phyloP scores from a whole-genome alignment of 2,888 invertebrate species.

The Globia sparganii region DNA sequence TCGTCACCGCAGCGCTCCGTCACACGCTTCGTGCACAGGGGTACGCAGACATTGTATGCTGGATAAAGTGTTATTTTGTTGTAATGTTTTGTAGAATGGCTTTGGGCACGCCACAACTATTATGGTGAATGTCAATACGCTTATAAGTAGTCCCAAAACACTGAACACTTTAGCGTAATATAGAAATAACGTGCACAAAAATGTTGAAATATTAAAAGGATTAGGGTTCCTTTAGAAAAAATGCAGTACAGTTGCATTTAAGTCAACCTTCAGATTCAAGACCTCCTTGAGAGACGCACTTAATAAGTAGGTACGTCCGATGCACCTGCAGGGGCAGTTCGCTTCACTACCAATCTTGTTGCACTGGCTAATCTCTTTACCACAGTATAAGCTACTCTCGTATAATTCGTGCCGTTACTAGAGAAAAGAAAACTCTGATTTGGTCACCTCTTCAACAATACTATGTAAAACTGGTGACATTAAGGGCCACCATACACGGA shows the following conservation, averaged over 20 bases:
- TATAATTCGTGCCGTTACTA: neutral
- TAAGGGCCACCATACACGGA: too few relatives aligned
- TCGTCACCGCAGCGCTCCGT: conserved; percentile 62
- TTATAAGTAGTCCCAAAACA: neutral
- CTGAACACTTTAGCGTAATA: neutral
- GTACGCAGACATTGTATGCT: conserved; percentile 14
- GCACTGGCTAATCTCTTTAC: too few relatives aligned
- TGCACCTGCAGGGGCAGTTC: neutral
- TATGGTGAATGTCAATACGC: neutral
- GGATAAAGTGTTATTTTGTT: neutral
- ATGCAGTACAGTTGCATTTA: neutral
- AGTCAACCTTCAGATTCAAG: neutral
- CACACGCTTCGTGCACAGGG: conserved; percentile 56
- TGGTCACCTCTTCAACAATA: too few relatives aligned
- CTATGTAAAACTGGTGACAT: neutral
- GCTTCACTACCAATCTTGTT: neutral
- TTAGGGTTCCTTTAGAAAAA: neutral
- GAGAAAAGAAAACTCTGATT: neutral
- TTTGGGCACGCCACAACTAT: neutral
- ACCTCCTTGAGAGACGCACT: neutral
- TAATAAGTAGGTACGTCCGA: too few relatives aligned
- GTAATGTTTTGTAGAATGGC: neutral
- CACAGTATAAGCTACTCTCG: neutral
- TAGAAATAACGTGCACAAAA: neutral
- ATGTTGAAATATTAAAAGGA: neutral